Base-by-base conservation (phyloP, 2,888 invertebrate genomes). In the Temnothorax unifasciatus region DNA sequence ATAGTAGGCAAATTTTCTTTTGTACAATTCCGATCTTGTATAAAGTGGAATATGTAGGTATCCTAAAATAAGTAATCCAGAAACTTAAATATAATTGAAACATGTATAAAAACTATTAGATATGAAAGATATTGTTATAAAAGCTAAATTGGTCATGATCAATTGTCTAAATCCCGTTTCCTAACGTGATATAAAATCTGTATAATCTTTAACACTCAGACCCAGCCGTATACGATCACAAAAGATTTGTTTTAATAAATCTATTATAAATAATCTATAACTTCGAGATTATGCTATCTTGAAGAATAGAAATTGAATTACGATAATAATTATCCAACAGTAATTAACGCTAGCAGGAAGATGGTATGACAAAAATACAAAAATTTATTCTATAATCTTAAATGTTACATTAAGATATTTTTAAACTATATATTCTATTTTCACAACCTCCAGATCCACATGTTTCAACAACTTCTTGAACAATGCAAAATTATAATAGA, bases 161-260 rank as follows among this genome's bases (percentile, higher is more conserved):
- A 84, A 73, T 63, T 74, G 13, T 61, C n/a, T 63, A 63, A 61
- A 59, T 85, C 71, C 71, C 54, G 25, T 41, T 86, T 61, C 61
- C 11, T 73, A 83, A 86, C 11, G 68, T 29, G 69, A 69, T 86
- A 88, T 82, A 88, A 85, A 69, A 59, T 82, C 54, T 84, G 47
- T 85, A 71, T 74, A 82, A 81, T 82, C 85, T 59, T 86, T 82
- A 83, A 86, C 87, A 89, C 74, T 87, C 87, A 90, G 86, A 84
- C 86, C 87, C 89, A 90, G 89, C 87, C 85, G 77, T 87, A 89
- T 88, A 86, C 66, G 38, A 85, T 86, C 61, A 85, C 64, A 88
- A 85, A 74, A 75, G 54, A 59, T 59, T 59, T 59, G 21, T 71
- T 64, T 73, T 25, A 59, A 59, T 81, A 81, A 81, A 11, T 21